Conservation (phyloP, 2,113 vertebrate genomes). For the Oxyura jamaicensis region DNA sequence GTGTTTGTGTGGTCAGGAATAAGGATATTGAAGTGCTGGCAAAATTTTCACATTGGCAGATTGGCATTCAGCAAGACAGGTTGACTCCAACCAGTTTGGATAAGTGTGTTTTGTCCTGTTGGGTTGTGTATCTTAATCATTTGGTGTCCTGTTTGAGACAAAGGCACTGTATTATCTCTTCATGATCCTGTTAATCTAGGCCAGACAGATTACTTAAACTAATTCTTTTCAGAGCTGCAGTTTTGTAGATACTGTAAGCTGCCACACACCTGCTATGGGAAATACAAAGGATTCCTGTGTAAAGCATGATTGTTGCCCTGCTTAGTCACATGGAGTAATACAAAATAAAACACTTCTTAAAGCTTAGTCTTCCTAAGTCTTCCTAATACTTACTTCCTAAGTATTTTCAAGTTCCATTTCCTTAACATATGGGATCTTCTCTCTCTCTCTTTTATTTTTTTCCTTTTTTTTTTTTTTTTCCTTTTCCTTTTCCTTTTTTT, state of each 20-base stretch:
- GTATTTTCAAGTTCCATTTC: not conserved
- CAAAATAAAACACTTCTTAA: not conserved
- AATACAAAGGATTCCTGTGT: not conserved
- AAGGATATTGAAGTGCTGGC: fast-evolving
- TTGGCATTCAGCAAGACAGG: not conserved
- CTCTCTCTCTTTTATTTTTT: too few species aligned
- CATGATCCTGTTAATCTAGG: not conserved
- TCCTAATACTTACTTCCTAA: not conserved
- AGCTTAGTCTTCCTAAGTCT: not conserved
- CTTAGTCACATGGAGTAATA: not conserved
- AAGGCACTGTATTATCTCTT: not conserved
- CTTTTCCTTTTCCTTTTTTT: too few species aligned
- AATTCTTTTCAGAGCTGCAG: not conserved
- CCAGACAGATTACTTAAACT: not conserved
- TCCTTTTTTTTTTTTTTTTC: too few species aligned
- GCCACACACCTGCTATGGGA: not conserved
- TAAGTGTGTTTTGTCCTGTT: not conserved
- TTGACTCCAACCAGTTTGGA: not conserved
- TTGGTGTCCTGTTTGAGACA: not conserved
- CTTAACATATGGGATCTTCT: not conserved
- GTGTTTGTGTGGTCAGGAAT: not conserved
- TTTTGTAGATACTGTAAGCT: not conserved
- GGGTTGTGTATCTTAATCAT: not conserved
- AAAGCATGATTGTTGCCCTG: not conserved
- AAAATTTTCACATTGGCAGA: not conserved